Evolutionary conservation across 2,888 invertebrate species (phyloP).

Genomic region (Lycaena phlaeas): DNA sequence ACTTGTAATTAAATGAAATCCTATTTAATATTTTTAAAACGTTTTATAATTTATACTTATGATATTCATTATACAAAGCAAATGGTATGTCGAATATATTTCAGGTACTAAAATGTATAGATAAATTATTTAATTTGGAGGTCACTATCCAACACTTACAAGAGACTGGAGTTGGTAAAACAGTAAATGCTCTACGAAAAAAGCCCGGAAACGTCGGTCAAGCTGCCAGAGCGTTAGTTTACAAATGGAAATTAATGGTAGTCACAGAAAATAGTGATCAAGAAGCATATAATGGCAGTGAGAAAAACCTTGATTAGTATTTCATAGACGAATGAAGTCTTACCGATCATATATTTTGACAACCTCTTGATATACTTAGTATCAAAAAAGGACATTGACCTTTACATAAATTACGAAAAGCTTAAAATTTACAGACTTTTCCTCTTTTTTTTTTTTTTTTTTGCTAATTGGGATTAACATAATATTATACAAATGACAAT

Average conservation of each 20-base stretch:
- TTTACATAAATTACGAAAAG: too few species aligned
- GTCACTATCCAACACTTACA: conserved; percentile 87
- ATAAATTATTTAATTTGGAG: conserved; percentile 80
- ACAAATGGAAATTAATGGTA: conserved; percentile 94
- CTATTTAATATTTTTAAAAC: neutral
- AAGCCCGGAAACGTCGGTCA: conserved; percentile 85
- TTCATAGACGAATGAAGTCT: too few species aligned
- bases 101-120: conserved; percentile 84
- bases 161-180: conserved; percentile 91
- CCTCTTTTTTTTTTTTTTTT: too few species aligned
- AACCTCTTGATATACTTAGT: too few species aligned
- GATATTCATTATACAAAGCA: too few species aligned
- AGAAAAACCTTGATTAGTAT: conserved; percentile 33
- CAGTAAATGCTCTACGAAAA: conserved; percentile 89
- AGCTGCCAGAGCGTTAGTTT: conserved; percentile 85
- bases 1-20: conserved; percentile 8
- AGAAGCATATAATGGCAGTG: conserved; percentile 59
- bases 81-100: conserved; percentile 27
- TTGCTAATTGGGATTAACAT: too few species aligned
- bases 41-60: too few species aligned
- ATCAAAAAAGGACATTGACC: too few species aligned
- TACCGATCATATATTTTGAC: too few species aligned
- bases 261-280: conserved; percentile 76
- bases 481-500: too few species aligned
- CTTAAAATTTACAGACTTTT: too few species aligned